Evolutionary conservation across 2,888 invertebrate genomes (phyloP).

Genomic region (Eutolmus rufibarbis): DNA sequence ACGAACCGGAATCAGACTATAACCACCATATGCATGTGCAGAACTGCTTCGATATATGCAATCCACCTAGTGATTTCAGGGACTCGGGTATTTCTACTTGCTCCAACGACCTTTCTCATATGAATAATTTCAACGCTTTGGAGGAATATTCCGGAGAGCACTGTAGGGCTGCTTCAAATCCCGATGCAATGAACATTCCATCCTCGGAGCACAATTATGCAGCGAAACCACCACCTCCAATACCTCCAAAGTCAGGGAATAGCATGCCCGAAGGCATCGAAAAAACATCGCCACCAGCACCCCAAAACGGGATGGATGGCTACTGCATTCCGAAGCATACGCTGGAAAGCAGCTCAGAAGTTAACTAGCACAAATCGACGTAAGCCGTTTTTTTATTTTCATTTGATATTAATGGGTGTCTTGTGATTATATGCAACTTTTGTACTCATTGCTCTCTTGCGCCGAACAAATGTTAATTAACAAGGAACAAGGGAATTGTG

Average conservation of each 20-base stretch:
- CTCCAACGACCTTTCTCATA: slow-evolving; percentile 58
- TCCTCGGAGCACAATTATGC: not conserved
- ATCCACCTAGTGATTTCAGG: slow-evolving; percentile 59
- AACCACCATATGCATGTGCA: slow-evolving; percentile 49
- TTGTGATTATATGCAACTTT: not conserved
- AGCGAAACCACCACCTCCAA: slow-evolving; percentile 54
- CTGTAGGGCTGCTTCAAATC: slow-evolving; percentile 42
- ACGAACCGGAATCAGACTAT: slow-evolving; percentile 62
- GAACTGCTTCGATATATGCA: slow-evolving; percentile 42
- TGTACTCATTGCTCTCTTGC: slow-evolving; percentile 15
- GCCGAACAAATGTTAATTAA: not conserved
- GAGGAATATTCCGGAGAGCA: slow-evolving; percentile 33
- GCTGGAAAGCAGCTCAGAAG: slow-evolving; percentile 32
- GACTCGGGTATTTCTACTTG: slow-evolving; percentile 63
- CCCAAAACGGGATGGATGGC: slow-evolving; percentile 54
- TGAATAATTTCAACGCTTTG: slow-evolving; percentile 57
- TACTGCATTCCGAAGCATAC: slow-evolving; percentile 56
- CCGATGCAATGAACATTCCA: slow-evolving; percentile 45
- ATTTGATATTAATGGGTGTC: slow-evolving; percentile 15
- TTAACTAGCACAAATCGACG: not conserved
- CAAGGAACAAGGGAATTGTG: not conserved
- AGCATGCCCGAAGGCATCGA: not conserved
- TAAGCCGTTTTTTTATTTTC: not conserved
- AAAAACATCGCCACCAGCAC: slow-evolving; percentile 48
- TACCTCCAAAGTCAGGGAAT: slow-evolving; percentile 58